Percentiles rank a stretch among this genome's conserved stretches.
phyloP scores from a whole-genome alignment of 53 echinoderm and acorn worm species.

The Pentamera pediparva region DNA sequence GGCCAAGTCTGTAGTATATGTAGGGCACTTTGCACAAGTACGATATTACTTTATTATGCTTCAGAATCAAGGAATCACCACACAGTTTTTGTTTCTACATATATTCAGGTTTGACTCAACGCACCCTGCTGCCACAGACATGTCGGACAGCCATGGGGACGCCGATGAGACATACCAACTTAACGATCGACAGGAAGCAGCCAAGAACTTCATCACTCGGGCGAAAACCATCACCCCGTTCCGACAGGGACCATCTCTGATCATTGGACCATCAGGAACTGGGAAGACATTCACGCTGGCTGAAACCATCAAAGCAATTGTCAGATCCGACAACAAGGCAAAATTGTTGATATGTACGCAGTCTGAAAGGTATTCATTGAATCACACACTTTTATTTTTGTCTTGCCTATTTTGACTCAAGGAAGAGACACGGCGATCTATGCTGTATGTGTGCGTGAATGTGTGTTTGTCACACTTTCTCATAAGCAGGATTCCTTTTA shows the following conservation, averaged over 20 bases:
- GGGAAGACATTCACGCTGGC: slow-evolving; percentile 60
- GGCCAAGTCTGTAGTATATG: too few relatives aligned
- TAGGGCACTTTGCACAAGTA: too few relatives aligned
- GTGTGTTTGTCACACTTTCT: too few relatives aligned
- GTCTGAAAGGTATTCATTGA: slow-evolving; percentile 39
- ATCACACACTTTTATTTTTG: background rate
- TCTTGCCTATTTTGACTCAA: background rate
- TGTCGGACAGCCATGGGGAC: background rate
- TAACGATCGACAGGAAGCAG: slow-evolving; percentile 7
- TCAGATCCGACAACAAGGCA: background rate
- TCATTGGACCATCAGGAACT: slow-evolving; percentile 61
- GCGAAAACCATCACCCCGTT: background rate
- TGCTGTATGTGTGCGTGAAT: too few relatives aligned
- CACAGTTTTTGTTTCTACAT: background rate
- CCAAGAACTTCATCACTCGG: background rate
- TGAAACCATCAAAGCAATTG: slow-evolving; percentile 9
- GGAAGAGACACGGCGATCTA: background rate
- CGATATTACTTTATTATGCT: background rate
- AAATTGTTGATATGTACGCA: slow-evolving; percentile 59
- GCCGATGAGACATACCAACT: background rate
- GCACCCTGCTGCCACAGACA: background rate
- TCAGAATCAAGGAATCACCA: background rate
- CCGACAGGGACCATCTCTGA: slow-evolving; percentile 4
- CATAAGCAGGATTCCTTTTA: too few relatives aligned
- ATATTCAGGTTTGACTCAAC: background rate